Conservation (phyloP, 2,888 invertebrate species). For the Eupeodes luniger region DNA sequence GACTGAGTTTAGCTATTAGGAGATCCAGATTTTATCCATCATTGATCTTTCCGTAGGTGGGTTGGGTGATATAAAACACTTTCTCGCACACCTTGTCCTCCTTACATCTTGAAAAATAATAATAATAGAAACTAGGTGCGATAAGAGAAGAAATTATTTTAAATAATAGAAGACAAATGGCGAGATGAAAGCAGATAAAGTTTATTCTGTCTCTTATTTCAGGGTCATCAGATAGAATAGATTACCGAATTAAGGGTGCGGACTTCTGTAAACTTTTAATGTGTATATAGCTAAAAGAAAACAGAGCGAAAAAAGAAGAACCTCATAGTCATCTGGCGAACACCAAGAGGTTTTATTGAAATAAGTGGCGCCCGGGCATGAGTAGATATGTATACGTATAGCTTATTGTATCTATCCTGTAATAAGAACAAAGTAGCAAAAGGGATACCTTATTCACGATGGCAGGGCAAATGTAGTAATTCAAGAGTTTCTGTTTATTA, state of each 20-base stretch:
- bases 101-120: constrained; percentile 36
- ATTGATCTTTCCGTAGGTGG: background rate
- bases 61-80: background rate
- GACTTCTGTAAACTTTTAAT: background rate
- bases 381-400: background rate
- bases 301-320: too few species aligned
- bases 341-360: constrained; percentile 36
- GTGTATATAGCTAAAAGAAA: background rate
- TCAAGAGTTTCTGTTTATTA: constrained; percentile 44
- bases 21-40: background rate
- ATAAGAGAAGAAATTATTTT: constrained; percentile 70
- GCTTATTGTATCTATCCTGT: background rate
- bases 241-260: constrained; percentile 55
- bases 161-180: constrained; percentile 73
- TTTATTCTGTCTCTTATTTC: constrained; percentile 57
- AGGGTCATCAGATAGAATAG: constrained; percentile 39
- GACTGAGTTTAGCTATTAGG: background rate
- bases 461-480: constrained; percentile 62
- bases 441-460: constrained; percentile 40
- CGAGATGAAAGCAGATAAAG: constrained; percentile 56
- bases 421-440: background rate
- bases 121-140: constrained; percentile 62
- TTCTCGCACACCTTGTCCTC: background rate
- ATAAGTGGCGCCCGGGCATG: constrained; percentile 41
- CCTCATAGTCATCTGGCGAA: background rate